Conservation (phyloP, 2,888 invertebrate species). For the Imbricaverruca yamaguchii region DNA sequence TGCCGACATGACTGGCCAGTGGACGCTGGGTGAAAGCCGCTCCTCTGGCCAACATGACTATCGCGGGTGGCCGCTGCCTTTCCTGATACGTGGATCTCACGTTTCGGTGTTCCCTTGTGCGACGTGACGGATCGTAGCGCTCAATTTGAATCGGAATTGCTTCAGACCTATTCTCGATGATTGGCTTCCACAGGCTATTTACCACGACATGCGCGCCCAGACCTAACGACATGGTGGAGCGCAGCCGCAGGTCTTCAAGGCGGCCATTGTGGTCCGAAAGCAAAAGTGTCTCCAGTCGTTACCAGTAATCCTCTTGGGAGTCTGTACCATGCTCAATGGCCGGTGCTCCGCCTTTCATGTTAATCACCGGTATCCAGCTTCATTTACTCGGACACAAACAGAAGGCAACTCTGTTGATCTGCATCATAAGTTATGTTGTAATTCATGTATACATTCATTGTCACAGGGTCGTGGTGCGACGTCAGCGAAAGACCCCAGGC, state of each 20-base stretch:
- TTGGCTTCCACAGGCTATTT: constrained; percentile 25
- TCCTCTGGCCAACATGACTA: no score
- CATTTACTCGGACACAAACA: not conserved
- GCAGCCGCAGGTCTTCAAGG: constrained; percentile 42
- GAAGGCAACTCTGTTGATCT: no score
- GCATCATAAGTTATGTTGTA: no score
- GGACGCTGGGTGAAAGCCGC: no score
- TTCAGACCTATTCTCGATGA: constrained; percentile 29
- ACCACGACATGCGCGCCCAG: constrained; percentile 35
- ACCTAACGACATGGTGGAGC: constrained; percentile 42
- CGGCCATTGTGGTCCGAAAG: constrained; percentile 38
- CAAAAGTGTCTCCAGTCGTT: constrained; percentile 36
- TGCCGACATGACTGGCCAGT: no score
- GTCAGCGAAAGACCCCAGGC: no score
- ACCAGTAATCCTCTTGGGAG: constrained; percentile 38
- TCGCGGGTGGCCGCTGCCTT: constrained; percentile 39
- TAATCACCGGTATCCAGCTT: not conserved
- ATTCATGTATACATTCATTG: no score
- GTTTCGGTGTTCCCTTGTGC: constrained; percentile 37
- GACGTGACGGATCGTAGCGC: constrained; percentile 38
- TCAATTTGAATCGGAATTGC: constrained; percentile 36
- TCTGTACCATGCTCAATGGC: constrained; percentile 31
- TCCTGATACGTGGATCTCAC: constrained; percentile 40
- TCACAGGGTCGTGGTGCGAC: no score
- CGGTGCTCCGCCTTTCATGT: not conserved